Evolutionary conservation across 2,113 vertebrate genomes (phyloP).

Genomic region (Planiliza haematocheilus): DNA sequence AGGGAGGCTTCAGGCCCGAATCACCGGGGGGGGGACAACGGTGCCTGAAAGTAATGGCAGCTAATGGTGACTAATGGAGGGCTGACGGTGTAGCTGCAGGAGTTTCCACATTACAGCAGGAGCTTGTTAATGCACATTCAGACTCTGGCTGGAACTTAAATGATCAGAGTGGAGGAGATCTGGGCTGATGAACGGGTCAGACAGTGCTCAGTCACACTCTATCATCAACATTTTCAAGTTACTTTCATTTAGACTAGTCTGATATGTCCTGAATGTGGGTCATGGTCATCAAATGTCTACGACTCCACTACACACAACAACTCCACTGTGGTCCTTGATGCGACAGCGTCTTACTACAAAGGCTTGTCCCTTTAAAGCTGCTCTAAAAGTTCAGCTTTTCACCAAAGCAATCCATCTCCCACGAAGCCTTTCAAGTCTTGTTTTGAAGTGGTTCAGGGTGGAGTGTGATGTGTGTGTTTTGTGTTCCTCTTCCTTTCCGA

Average conservation of each 20-base stretch:
- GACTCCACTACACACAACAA: no score
- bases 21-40: background rate
- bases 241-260: no score
- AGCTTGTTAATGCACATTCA: background rate
- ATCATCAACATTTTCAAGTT: no score
- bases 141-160: background rate
- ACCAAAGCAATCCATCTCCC: background rate
- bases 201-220: no score
- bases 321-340: no score
- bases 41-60: background rate
- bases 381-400: background rate
- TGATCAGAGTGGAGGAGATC: background rate
- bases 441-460: background rate
- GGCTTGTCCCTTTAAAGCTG: no score
- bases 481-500: constrained; percentile 19
- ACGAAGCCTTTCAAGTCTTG: background rate
- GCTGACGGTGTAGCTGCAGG: constrained; percentile 1
- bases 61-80: constrained; percentile 19
- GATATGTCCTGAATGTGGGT: no score
- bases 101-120: background rate
- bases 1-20: background rate
- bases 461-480: constrained; percentile 1
- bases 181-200: no score
- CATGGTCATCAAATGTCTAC: no score
- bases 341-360: no score